Evolutionary conservation across 2,113 vertebrate genomes (phyloP).

Genomic region (Pseudonaja textilis): DNA sequence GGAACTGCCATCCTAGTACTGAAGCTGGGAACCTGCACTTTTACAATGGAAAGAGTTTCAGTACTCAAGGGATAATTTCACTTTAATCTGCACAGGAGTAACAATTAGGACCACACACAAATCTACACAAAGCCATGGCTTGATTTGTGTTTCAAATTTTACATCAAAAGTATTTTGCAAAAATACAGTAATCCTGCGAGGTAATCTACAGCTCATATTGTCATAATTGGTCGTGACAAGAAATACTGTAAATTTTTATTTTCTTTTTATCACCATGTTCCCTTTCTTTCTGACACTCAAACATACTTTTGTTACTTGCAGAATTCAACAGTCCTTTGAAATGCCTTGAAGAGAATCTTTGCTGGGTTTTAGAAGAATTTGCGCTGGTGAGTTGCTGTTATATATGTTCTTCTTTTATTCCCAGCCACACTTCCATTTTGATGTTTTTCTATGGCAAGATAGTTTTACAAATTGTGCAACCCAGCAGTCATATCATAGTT

Average conservation of each 20-base stretch:
- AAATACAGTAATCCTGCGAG: background rate
- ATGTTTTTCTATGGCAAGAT: constrained; percentile 2
- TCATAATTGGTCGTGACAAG: background rate
- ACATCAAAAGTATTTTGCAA: background rate
- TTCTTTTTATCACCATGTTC: constrained; percentile 1
- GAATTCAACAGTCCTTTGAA: background rate
- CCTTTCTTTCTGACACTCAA: background rate
- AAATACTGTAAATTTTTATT: background rate
- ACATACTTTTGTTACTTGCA: background rate
- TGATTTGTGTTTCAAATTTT: background rate
- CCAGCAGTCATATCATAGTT: constrained; percentile 17
- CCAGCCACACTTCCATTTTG: constrained; percentile 27
- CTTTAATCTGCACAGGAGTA: background rate
- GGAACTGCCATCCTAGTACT: no score
- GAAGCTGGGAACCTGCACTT: background rate
- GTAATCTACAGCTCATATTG: background rate
- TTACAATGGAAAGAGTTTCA: background rate
- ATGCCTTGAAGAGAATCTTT: constrained; percentile 16
- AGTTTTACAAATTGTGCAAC: constrained; percentile 20
- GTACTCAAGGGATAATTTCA: background rate
- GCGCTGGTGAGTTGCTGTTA: constrained; percentile 18
- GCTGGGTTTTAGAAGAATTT: constrained; percentile 9
- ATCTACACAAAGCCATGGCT: background rate
- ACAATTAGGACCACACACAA: background rate
- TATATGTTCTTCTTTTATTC: constrained; percentile 33